Evolutionary conservation across 2,113 vertebrate species (phyloP).

Genomic region (Lates calcarifer): DNA sequence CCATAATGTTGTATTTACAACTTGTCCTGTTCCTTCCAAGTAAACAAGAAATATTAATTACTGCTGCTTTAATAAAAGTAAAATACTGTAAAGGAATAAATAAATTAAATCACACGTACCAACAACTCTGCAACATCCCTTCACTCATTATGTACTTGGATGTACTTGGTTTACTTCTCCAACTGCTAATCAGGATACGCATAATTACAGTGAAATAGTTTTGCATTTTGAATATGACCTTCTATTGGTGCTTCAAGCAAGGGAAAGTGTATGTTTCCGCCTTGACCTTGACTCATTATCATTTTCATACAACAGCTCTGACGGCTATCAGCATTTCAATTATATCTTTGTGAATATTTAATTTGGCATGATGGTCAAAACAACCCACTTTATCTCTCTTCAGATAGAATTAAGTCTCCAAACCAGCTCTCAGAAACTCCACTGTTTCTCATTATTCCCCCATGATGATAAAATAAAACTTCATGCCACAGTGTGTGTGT

Average conservation of each 20-base stretch:
- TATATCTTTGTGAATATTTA: constrained; percentile 66
- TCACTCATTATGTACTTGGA: background rate
- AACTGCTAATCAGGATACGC: constrained; percentile 14
- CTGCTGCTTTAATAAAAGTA: background rate
- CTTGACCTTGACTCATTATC: constrained; percentile 64
- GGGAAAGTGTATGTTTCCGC: constrained; percentile 30
- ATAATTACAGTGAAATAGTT: constrained; percentile 36
- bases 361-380: constrained; percentile 65
- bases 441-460: constrained; percentile 49
- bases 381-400: constrained; percentile 62
- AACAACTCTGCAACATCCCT: background rate
- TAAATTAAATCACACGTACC: background rate
- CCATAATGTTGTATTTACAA: background rate
- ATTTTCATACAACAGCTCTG: constrained; percentile 40
- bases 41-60: background rate
- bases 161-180: constrained; percentile 15
- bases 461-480: constrained; percentile 62
- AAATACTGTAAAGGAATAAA: background rate
- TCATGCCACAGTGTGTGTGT: constrained; percentile 29
- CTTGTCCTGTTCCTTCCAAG: background rate
- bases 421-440: constrained; percentile 52
- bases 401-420: constrained; percentile 62
- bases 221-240: constrained; percentile 38
- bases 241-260: constrained; percentile 7
- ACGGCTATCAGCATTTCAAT: constrained; percentile 69